Base-by-base conservation (phyloP, 1,140 invertebrate species). In the Drosophila guanche region DNA sequence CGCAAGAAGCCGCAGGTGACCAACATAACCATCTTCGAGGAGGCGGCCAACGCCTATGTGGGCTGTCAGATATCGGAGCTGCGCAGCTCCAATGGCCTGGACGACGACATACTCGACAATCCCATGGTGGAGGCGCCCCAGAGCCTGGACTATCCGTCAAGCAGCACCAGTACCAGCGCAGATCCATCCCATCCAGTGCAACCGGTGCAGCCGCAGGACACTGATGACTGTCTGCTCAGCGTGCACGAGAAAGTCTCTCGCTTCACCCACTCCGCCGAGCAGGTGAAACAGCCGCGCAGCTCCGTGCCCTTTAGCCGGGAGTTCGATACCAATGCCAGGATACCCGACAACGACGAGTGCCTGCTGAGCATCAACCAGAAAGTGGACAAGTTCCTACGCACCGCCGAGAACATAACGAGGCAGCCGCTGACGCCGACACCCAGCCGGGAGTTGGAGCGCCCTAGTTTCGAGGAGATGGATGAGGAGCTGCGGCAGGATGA, bases 291-390 rank as follows among this genome's bases (percentile, higher is more conserved):
- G 55, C 80, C 88, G 3, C 78, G 92, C 14, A 48, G 66, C 1
- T 91, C 90, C 1, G 52, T 63, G 0, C 89, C 86, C 2, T 91
- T 91, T 7, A 79, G 53, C 16, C 66, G 89, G 5, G 74, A 90
- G 29, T 76, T 90, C 14, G 89, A 90, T 20, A 55, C 73, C 37
- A 59, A 79, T 25, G 73, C 90, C 43, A 93, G 92, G 42, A 92
- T 92, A 45, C 92, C 94, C 27, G 92, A 92, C 62, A 92, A 94
- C 85, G 94, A 95, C 77, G 94, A 94, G 56, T 94, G 94, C 25
- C 90, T 94, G 52, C 85, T 95, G 40, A 94, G 93, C 68, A 94
- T 95, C 4, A 94, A 94, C 63, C 93, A 95, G 59, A 95, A 95
- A 91, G 94, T 94, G 12, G 93, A 93, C 76, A 93, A 94, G 45